Base-by-base conservation (phyloP, 2,888 invertebrate genomes). In the Melanostoma scalare region DNA sequence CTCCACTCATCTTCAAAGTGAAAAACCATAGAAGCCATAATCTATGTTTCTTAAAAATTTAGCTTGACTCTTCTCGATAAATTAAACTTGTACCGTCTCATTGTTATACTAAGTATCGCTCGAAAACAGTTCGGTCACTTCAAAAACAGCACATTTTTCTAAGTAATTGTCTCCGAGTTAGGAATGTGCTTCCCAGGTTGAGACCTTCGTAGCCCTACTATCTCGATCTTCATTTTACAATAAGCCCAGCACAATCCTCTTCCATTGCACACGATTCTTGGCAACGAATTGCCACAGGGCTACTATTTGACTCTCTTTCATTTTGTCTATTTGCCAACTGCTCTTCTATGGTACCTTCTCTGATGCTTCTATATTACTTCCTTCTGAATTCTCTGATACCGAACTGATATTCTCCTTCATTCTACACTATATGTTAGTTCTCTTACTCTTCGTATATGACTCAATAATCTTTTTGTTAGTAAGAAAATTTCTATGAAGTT, bases 401-500 rank as follows among this genome's bases (percentile, higher is more conserved):
- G 38, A 46, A 48, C 46, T 48, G 61, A 46, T 61, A 3, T 61
- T 80, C 65, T 76, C 36, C 65, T 38, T 50, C 73, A 35, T 56
- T 46, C 31, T 31, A 31, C 38, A 63, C n/a, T 63, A 50, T 20
- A 20, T 20, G 20, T 20, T 69, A 53, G 52, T 69, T 69, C 74
- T 81, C 76, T 65, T 65, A 63, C 74, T 74, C 74, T 40, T 65
- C 65, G 48, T 56, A 20, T 20, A 71, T 75, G 84, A 79, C 74
- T 84, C 79, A 79, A 85, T 80, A 85, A 80, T 85, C 85, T 85
- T 85, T 85, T 76, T 80, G 75, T 75, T 72, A 72, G 79, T 80
- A 80, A 85, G 85, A 80, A 72, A 80, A 56, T 85, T 85, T 75
- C 75, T 80, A 85, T 85, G 80, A 80, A 85, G 85, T 85, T 85